Evolutionary conservation across 2,888 invertebrate species (phyloP).

Genomic region (Cremastobaeus sp.): DNA sequence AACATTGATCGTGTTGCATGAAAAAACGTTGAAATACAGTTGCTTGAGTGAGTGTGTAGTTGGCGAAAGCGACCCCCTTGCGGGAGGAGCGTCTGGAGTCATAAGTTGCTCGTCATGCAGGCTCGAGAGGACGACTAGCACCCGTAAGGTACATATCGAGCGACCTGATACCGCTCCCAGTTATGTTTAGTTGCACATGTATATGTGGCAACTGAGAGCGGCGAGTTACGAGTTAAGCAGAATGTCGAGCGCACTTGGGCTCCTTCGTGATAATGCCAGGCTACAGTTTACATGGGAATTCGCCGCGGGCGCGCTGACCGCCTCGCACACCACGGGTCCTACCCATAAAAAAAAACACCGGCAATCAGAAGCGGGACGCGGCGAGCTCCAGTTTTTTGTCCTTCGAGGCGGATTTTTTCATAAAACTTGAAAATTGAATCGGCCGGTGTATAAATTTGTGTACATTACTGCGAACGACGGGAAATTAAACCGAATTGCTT

Average conservation of each 20-base stretch:
- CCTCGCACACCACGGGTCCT: slow-evolving; percentile 48
- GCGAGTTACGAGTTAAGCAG: slow-evolving; percentile 54
- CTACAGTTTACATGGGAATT: slow-evolving; percentile 53
- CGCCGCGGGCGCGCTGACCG: slow-evolving; percentile 44
- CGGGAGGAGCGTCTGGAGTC: slow-evolving; percentile 18
- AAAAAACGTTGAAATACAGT: not conserved
- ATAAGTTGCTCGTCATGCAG: slow-evolving; percentile 38
- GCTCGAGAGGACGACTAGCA: slow-evolving; percentile 41
- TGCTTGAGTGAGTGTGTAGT: not conserved
- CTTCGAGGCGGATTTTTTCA: not conserved
- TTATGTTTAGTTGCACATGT: slow-evolving; percentile 31
- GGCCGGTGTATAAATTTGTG: too few species aligned
- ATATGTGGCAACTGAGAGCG: slow-evolving; percentile 23
- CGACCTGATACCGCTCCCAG: slow-evolving; percentile 50
- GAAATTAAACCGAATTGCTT: too few species aligned
- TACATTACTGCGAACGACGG: too few species aligned
- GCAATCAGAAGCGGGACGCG: slow-evolving; percentile 38
- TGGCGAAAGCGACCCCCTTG: not conserved
- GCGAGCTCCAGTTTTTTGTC: slow-evolving; percentile 32
- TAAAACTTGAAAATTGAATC: too few species aligned
- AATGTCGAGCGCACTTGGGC: slow-evolving; percentile 49
- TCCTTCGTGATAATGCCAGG: slow-evolving; percentile 50
- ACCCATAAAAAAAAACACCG: slow-evolving; percentile 36
- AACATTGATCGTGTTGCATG: too few species aligned
- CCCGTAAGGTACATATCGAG: slow-evolving; percentile 39